phyloP scores from a whole-genome alignment of 2,113 vertebrate species.

The Ammodytes marinus region DNA sequence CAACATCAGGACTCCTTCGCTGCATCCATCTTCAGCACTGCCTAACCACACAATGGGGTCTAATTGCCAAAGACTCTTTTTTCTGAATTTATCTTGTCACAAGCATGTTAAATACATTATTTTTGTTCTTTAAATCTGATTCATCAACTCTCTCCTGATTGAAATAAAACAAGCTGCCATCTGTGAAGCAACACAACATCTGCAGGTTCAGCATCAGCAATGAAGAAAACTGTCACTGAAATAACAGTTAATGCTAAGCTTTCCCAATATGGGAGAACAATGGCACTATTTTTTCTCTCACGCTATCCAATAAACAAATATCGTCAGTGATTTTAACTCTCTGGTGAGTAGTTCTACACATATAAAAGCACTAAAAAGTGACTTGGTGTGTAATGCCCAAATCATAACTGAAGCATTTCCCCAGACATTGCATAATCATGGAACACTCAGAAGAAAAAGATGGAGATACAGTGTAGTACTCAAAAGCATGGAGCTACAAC shows the following conservation, averaged over 20 bases:
- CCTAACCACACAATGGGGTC: too few species aligned
- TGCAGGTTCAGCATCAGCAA: neutral
- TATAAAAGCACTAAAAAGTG: neutral
- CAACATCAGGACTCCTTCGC: too few species aligned
- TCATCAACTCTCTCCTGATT: too few species aligned
- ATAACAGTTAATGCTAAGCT: neutral
- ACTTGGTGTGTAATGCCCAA: neutral
- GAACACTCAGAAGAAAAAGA: neutral
- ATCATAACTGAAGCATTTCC: neutral
- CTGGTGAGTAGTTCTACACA: neutral
- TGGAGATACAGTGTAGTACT: neutral
- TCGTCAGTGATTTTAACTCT: neutral
- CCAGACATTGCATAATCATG: neutral
- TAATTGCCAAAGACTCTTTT: too few species aligned
- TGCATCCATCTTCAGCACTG: too few species aligned
- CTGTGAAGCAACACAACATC: constrained; percentile 2
- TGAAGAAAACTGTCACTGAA: neutral
- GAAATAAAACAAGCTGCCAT: constrained; percentile 24
- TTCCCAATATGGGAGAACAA: neutral
- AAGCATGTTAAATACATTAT: too few species aligned
- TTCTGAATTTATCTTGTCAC: too few species aligned
- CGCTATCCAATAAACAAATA: constrained; percentile 2
- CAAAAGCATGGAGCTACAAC: neutral
- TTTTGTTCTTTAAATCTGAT: too few species aligned
- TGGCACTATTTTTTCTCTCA: constrained; percentile 7